Evolutionary conservation across 2,797 vertebrate genomes (phyloP).

Genomic region (Mycteria americana): DNA sequence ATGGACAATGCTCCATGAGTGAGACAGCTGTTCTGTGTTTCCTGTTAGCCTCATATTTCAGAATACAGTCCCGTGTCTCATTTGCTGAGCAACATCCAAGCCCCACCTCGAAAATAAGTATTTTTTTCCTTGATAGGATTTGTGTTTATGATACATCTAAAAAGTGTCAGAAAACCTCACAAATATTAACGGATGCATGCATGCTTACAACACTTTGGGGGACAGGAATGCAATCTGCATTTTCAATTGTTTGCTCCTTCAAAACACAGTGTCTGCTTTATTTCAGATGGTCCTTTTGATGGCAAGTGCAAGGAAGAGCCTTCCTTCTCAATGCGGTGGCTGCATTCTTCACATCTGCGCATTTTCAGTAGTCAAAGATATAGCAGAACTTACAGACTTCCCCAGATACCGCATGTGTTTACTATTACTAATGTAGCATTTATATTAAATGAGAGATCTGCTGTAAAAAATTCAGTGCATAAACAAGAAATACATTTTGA

Average conservation of each 20-base stretch:
- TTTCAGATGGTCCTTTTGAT: not conserved
- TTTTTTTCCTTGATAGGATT: not conserved
- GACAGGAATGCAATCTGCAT: not conserved
- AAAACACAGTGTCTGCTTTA: not conserved
- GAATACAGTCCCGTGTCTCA: not conserved
- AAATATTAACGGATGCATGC: not conserved
- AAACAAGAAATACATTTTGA: not conserved
- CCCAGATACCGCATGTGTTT: fast-evolving
- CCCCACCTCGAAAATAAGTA: not conserved
- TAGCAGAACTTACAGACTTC: not conserved
- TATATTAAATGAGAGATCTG: not conserved
- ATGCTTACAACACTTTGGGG: not conserved
- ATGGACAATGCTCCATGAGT: not conserved
- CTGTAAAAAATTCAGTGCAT: not conserved
- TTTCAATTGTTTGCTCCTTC: not conserved
- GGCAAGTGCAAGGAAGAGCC: not conserved
- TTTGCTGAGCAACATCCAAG: not conserved
- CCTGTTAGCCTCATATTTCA: not conserved
- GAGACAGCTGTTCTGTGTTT: not conserved
- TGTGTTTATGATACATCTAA: not conserved
- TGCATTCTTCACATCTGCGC: not conserved
- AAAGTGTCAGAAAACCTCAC: not conserved
- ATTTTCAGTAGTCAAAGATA: not conserved
- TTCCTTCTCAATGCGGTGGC: not conserved
- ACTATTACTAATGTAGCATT: not conserved